Evolutionary conservation across 1,140 invertebrate genomes (phyloP).

Genomic region (Zophobas morio): DNA sequence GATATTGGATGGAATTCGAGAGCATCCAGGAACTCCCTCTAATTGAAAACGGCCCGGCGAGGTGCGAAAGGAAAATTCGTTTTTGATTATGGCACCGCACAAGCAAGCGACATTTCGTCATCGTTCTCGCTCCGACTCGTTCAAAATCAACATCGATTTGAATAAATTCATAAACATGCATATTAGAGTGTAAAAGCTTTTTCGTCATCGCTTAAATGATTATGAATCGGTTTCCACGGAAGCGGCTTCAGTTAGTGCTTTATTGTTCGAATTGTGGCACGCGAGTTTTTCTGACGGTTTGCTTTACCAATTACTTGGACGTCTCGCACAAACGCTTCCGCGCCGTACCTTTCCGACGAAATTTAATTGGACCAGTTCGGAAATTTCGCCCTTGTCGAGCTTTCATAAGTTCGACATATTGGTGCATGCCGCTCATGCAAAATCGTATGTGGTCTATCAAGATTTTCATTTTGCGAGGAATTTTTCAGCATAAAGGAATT

Average conservation of each 20-base stretch:
- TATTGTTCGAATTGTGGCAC: constrained; percentile 3
- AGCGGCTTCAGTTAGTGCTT: constrained; percentile 3
- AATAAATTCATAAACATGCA: constrained; percentile 17
- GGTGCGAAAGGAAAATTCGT: constrained; percentile 9
- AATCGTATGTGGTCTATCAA: constrained; percentile 54
- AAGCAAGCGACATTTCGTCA: background rate
- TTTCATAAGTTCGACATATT: constrained; percentile 39
- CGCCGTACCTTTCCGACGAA: constrained; percentile 3
- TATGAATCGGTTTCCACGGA: constrained; percentile 6
- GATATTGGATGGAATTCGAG: constrained; percentile 8
- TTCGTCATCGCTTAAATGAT: constrained; percentile 25
- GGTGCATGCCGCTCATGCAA: constrained; percentile 50
- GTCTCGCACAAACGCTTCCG: constrained; percentile 6
- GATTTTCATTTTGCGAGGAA: constrained; percentile 55
- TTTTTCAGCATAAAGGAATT: constrained; percentile 52
- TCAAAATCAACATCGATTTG: constrained; percentile 10
- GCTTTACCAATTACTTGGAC: constrained; percentile 26
- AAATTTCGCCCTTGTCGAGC: constrained; percentile 1
- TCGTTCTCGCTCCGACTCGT: background rate
- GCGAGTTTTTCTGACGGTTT: background rate
- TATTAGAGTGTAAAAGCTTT: constrained; percentile 22
- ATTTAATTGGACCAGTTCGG: constrained; percentile 16
- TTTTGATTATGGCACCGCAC: constrained; percentile 3
- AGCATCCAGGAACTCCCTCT: background rate
- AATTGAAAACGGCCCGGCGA: background rate